Evolutionary conservation across 2,888 invertebrate genomes (phyloP), one percentile per base, ranked within the genome.

Genomic region (Drosophila phalerata): DNA sequence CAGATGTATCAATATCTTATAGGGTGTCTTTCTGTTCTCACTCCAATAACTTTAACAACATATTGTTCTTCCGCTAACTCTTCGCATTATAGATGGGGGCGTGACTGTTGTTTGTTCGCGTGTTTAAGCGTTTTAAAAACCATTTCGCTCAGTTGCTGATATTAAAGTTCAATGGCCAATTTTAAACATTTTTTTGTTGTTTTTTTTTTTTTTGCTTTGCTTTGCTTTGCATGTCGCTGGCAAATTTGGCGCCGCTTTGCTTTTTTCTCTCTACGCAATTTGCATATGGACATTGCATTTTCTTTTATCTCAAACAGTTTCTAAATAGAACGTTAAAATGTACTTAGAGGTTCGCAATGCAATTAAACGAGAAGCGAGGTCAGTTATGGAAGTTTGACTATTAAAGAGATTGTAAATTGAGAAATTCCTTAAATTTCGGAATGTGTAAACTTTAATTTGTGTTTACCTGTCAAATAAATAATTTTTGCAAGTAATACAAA

Each of bases 91-190:
- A 56, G 57, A 53, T 66, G 66, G 83, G 80, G 80, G 78, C 75
- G 78, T 69, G 78, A 67, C 73, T 15, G 22, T 11, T n/a, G 70
- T 55, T 62, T 56, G 74, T 74, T 85, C 71, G 83, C 85, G 81
- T 82, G 85, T 51, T 86, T 30, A 68, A 80, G 77, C 81, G 63
- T 72, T 85, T 79, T 78, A 65, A 77, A 68, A 81, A 60, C 22
- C 62, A 70, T 65, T 69, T 67, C 51, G 42, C 57, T 8, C 25
- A 48, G 38, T 55, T 64, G 69, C 61, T 77, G 79, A 84, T 83
- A 81, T 72, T 34, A 84, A 85, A 82, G 87, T 84, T 84, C 84
- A 84, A 79, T 85, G 87, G 73, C 84, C 87, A 87, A 80, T 84
- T 79, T 74, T 22, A 72, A 79, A 69, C 4, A 43, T 55, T 43